These are phyloP conservation scores for Tetheella fluctuosa DNA, from an alignment of 2,888 invertebrate genomes.

Conservation along the genomic window DNA sequence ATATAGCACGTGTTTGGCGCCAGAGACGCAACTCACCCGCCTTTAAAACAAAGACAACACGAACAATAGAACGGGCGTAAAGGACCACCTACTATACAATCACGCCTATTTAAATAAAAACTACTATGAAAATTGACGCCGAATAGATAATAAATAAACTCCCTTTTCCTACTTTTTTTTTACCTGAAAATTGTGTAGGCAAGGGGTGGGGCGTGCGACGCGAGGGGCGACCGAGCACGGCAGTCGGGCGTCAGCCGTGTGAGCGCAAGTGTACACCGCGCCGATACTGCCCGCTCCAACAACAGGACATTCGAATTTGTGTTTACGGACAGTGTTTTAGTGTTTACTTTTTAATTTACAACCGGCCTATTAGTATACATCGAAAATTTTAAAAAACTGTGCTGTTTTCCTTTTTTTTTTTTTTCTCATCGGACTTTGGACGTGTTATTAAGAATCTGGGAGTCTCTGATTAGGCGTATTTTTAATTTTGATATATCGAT, in stretches of 20 bases:
- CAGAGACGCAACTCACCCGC: constrained; percentile 11
- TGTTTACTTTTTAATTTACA: constrained; percentile 22
- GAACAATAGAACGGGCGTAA: constrained; percentile 19
- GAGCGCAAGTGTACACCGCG: constrained; percentile 49
- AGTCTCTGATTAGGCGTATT: constrained; percentile 44
- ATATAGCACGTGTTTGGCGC: constrained; percentile 26
- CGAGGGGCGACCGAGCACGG: constrained; percentile 66
- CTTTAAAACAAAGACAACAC: constrained; percentile 22
- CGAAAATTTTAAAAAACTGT: constrained; percentile 34
- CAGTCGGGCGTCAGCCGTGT: constrained; percentile 67
- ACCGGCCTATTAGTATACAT: constrained; percentile 51
- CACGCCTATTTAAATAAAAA: constrained; percentile 23
- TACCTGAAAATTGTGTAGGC: constrained; percentile 66
- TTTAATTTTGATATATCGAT: constrained; percentile 50
- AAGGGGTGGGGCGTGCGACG: constrained; percentile 59
- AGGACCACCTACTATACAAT: constrained; percentile 32
- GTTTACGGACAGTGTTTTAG: constrained; percentile 35
- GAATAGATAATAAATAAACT: constrained; percentile 55
- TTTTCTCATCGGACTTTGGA: constrained; percentile 37
- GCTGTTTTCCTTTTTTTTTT: constrained; percentile 20
- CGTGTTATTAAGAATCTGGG: constrained; percentile 49
- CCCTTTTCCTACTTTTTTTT: constrained; percentile 58
- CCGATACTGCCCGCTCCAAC: constrained; percentile 26
- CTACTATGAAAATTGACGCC: constrained; percentile 34
- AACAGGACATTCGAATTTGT: constrained; percentile 23